Evolutionary conservation across 23 tunicate species (phyloP).

Genomic region (Halocynthia aurantium): DNA sequence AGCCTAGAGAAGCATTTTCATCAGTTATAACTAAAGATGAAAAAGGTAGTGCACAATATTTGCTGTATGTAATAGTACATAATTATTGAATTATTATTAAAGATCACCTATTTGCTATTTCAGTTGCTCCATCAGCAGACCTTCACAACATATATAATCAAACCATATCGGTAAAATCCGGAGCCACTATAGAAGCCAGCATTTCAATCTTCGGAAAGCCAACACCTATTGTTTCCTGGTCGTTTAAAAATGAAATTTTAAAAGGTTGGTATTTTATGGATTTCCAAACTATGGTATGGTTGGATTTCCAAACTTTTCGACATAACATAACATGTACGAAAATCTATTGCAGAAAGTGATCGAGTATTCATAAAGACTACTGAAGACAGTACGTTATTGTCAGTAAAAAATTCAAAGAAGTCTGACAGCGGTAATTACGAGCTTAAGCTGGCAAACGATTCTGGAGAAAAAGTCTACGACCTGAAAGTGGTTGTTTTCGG

Average conservation of each 20-base stretch:
- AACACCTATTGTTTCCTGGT: constrained; percentile 21
- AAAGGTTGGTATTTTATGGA: constrained; percentile 12
- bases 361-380: neutral
- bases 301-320: neutral
- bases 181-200: neutral
- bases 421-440: constrained; percentile 20
- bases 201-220: constrained; percentile 49
- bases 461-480: constrained; percentile 5
- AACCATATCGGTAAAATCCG: constrained; percentile 29
- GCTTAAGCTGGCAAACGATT: constrained; percentile 10
- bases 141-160: constrained; percentile 18
- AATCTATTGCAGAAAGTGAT: constrained; percentile 1
- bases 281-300: neutral
- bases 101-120: too few relatives aligned
- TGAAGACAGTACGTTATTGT: neutral
- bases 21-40: constrained; percentile 47
- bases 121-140: constrained; percentile 27
- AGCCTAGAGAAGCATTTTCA: constrained; percentile 42
- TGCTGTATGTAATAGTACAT: neutral
- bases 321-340: neutral
- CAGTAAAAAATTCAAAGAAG: constrained; percentile 17
- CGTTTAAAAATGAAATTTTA: constrained; percentile 3
- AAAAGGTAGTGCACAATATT: neutral
- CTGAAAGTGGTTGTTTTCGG: constrained; percentile 11
- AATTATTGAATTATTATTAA: neutral